A percentile compares a stretch with the other conserved stretches of the same genome.
These are phyloP conservation scores for Recurvirostra avosetta DNA, from an alignment of 2,113 vertebrate species.

Conservation along the genomic window DNA sequence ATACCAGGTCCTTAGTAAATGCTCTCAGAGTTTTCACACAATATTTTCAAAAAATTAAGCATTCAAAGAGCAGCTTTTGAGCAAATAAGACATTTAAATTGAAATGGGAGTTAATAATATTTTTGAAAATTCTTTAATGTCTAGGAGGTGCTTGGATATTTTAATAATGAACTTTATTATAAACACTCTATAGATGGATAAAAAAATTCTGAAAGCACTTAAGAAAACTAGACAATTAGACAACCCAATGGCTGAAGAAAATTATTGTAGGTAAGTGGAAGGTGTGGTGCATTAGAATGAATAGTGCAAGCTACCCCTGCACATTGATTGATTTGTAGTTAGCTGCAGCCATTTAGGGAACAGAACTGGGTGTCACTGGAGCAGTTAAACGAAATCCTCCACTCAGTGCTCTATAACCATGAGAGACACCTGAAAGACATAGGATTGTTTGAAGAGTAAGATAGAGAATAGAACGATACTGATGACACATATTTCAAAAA, in stretches of 20 bases:
- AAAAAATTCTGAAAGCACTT: not conserved
- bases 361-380: not conserved
- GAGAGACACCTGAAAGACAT: not conserved
- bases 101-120: not conserved
- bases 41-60: not conserved
- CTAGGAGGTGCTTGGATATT: not conserved
- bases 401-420: not conserved
- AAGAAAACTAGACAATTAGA: not conserved
- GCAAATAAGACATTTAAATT: not conserved
- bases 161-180: not conserved
- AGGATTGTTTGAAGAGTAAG: not conserved
- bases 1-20: not conserved
- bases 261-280: not conserved
- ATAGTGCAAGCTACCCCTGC: not conserved
- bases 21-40: not conserved
- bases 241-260: not conserved
- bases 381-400: not conserved
- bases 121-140: not conserved
- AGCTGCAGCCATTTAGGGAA: not conserved
- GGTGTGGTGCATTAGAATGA: not conserved
- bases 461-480: not conserved
- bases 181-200: not conserved
- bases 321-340: not conserved
- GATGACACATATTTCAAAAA: not conserved
- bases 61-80: not conserved